phyloP scores from a whole-genome alignment of 2,888 invertebrate species.

The Dorcus parallelipipedus region DNA sequence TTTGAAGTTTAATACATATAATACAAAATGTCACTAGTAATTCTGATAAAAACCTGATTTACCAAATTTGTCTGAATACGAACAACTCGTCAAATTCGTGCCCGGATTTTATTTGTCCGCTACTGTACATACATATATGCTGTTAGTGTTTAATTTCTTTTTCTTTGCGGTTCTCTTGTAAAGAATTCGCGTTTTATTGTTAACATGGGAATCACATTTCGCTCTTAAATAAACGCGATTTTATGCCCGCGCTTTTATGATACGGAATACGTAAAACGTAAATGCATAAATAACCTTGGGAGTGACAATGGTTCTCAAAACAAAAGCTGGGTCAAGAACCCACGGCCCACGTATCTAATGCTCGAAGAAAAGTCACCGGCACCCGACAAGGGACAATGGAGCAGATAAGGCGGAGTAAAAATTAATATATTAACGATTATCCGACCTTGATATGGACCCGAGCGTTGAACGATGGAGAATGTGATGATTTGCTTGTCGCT shows the following conservation, averaged over 20 bases:
- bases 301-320: constrained; percentile 38
- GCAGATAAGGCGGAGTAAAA: not conserved
- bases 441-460: constrained; percentile 25
- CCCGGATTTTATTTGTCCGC: too few relatives aligned
- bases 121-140: too few relatives aligned
- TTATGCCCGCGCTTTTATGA: not conserved
- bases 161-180: too few relatives aligned
- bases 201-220: constrained; percentile 1
- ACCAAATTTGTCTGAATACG: too few relatives aligned
- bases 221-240: not conserved
- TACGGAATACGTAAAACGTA: constrained; percentile 21
- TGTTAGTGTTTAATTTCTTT: too few relatives aligned
- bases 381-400: too few relatives aligned
- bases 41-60: too few relatives aligned
- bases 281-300: constrained; percentile 36
- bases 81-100: too few relatives aligned
- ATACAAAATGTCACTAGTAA: too few relatives aligned
- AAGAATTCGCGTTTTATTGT: not conserved
- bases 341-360: constrained; percentile 24
- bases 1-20: too few relatives aligned
- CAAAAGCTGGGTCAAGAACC: constrained; percentile 43
- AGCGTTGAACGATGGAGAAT: constrained; percentile 35
- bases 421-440: not conserved
- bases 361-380: not conserved
- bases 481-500: constrained; percentile 23